Evolutionary conservation across 2,113 vertebrate species (phyloP).

Genomic region (Albula glossodonta): DNA sequence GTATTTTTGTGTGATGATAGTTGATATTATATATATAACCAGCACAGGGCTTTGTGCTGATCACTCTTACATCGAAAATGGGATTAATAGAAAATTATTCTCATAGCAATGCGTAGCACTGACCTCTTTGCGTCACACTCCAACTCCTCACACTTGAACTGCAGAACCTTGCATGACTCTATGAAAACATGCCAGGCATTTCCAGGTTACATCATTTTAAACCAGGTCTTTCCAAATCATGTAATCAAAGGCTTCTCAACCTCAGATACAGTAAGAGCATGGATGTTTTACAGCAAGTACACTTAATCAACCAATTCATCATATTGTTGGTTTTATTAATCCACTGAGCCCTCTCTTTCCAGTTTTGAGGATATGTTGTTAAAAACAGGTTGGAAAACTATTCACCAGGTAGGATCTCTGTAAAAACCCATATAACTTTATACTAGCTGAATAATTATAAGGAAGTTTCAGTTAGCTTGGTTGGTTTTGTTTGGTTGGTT

Average conservation of each 20-base stretch:
- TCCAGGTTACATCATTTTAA: not conserved
- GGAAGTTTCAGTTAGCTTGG: no score
- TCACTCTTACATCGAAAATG: no score
- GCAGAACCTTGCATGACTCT: slow-evolving; percentile 57
- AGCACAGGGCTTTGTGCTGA: not conserved
- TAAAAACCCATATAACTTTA: no score
- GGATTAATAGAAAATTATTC: no score
- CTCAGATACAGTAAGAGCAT: not conserved
- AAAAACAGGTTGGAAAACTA: no score
- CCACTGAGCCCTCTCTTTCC: no score
- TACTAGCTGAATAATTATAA: no score
- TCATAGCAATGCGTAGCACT: not conserved
- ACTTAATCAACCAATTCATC: not conserved
- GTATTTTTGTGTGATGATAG: not conserved
- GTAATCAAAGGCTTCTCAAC: not conserved
- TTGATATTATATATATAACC: not conserved
- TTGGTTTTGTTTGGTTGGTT: no score
- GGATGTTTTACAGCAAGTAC: not conserved
- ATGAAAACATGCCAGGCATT: not conserved
- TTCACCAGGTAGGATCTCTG: no score
- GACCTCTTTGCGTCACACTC: slow-evolving; percentile 61
- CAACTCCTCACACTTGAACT: slow-evolving; percentile 63
- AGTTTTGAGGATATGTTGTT: no score
- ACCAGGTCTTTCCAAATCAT: not conserved
- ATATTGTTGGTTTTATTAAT: no score